These are phyloP conservation scores for Solen grandis DNA, from an alignment of 1,140 invertebrate species.

Conservation along the genomic window DNA sequence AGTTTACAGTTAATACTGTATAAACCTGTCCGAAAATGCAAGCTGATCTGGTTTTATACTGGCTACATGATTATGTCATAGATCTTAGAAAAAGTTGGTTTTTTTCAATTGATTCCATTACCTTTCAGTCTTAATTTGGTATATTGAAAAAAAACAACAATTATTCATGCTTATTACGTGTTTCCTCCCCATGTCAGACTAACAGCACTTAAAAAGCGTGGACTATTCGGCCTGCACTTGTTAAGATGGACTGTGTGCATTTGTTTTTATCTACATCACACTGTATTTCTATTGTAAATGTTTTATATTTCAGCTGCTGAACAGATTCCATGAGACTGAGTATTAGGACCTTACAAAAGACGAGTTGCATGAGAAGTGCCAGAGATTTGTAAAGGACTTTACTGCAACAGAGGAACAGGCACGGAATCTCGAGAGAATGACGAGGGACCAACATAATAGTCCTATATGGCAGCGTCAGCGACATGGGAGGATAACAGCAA, in stretches of 20 bases:
- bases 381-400: constrained; percentile 7
- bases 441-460: constrained; percentile 6
- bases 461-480: neutral
- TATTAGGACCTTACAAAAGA: neutral
- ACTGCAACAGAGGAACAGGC: constrained; percentile 2
- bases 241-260: neutral
- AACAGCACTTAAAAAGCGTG: neutral
- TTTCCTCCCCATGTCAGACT: too few relatives aligned
- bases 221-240: neutral
- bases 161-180: too few relatives aligned
- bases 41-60: neutral
- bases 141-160: neutral
- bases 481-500: constrained; percentile 10
- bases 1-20: neutral
- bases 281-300: too few relatives aligned
- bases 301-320: neutral
- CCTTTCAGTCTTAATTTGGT: too few relatives aligned
- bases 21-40: neutral
- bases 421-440: constrained; percentile 10
- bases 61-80: neutral
- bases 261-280: neutral
- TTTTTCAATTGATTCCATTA: too few relatives aligned
- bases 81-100: neutral
- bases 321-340: neutral
- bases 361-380: constrained; percentile 1